Evolutionary conservation across 2,888 invertebrate genomes (phyloP), one percentile per base, ranked within the genome.

Genomic region (Platynereis dumerilii): DNA sequence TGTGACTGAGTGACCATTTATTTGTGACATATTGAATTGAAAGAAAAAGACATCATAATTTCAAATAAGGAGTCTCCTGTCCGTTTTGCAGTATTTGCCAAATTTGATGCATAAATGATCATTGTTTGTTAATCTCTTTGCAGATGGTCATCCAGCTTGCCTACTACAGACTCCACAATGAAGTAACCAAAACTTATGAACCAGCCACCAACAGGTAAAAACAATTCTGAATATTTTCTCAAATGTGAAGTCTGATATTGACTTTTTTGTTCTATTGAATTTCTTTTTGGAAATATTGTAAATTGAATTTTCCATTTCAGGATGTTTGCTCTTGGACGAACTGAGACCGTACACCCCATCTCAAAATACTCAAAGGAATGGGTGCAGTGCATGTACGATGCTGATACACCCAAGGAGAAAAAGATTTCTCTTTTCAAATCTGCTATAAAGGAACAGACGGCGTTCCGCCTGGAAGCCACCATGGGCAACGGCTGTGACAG

Each of bases 301-400:
- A n/a, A n/a, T 34, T 34, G 7, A 34, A 34, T 34, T 5, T 34
- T 34, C n/a, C 17, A n/a, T 48, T 34, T 12, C 53, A 76, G 75
- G 52, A 85, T 86, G 64, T 89, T 86, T 76, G 87, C 86, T 72
- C 85, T 87, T 70, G 89, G 88, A 2, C 84, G 89, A 24, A 89
- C 89, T 0, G 89, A 89, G 77, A 89, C 89, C 0, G 82, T 88
- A 12, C 85, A 89, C 15, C 86, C 88, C 2, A 88, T 88, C 73
- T 87, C 88, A 1, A 75, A 75, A 10, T 85, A 86, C 66, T 85
- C 86, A 20, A 74, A 84, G 12, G 73, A 73, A 57, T 79, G 75
- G 75, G 76, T 76, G 28, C 73, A 73, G 56, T 69, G 75, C 45
- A 79, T 79, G 79, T 65, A 71, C n/a, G 66, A 71, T 57, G 69